Evolutionary conservation across 2,888 invertebrate species (phyloP).

Genomic region (Drosophila meridiana): DNA sequence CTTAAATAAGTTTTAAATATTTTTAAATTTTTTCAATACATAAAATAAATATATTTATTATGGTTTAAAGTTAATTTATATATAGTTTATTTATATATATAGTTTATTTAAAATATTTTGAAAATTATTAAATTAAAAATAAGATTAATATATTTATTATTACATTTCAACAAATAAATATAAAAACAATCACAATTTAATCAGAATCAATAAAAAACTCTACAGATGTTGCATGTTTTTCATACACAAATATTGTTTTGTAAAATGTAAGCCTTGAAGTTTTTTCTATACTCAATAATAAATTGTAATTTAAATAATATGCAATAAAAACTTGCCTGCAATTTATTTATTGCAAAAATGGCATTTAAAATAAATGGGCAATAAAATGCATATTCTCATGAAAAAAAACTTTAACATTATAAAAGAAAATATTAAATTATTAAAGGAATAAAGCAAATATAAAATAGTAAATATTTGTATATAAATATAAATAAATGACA

Average conservation of each 20-base stretch:
- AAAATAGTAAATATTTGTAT: neutral
- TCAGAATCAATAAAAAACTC: neutral
- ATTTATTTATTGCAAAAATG: neutral
- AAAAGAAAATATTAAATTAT: neutral
- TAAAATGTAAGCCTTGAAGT: neutral
- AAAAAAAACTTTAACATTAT: neutral
- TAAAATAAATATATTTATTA: too few species aligned
- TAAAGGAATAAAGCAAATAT: neutral
- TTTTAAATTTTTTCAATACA: neutral
- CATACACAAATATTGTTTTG: neutral
- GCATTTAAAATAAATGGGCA: neutral
- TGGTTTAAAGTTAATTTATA: too few species aligned
- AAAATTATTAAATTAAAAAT: neutral
- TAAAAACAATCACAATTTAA: neutral
- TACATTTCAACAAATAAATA: neutral
- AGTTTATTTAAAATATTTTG: neutral
- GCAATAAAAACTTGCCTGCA: neutral
- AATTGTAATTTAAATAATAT: neutral
- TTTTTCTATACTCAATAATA: neutral
- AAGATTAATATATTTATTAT: neutral
- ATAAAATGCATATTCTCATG: neutral
- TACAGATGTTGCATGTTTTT: neutral
- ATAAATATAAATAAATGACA: neutral
- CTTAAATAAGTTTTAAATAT: too few species aligned
- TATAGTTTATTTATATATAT: neutral